Percentiles rank a stretch among this genome's conserved stretches.
These are phyloP conservation scores for Xenopus borealis DNA, from an alignment of 2,113 vertebrate species.

Conservation along the genomic window DNA sequence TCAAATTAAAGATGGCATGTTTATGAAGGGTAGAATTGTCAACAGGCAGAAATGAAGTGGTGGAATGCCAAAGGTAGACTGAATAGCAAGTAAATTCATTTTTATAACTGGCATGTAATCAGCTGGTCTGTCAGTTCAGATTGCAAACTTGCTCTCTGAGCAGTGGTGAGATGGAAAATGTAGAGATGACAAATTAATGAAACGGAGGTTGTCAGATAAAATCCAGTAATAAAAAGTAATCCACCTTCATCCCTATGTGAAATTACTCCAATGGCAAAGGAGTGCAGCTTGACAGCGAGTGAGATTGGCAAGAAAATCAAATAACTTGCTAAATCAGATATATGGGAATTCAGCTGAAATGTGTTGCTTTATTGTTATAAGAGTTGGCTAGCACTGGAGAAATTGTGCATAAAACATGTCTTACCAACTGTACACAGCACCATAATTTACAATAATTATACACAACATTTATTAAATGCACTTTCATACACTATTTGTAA, in stretches of 20 bases:
- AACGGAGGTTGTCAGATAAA: slow-evolving; percentile 69
- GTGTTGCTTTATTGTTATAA: no score
- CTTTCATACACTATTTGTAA: no score
- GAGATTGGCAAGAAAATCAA: slow-evolving; percentile 58
- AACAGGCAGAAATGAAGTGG: slow-evolving; percentile 61
- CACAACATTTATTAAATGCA: no score
- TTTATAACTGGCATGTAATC: slow-evolving; percentile 76
- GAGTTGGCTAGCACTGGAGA: no score
- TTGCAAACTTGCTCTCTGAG: slow-evolving; percentile 67
- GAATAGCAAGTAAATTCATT: slow-evolving; percentile 68
- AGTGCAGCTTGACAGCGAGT: slow-evolving; percentile 58
- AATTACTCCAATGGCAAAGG: slow-evolving; percentile 64
- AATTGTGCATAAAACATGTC: no score
- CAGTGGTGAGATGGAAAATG: slow-evolving; percentile 70
- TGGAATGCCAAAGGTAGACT: slow-evolving; percentile 61
- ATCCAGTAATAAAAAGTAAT: slow-evolving; percentile 71
- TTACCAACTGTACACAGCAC: no score
- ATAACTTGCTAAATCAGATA: slow-evolving; percentile 60
- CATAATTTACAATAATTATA: no score
- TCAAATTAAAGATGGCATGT: slow-evolving; percentile 67
- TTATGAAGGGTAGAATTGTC: slow-evolving; percentile 72
- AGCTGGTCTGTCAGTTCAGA: slow-evolving; percentile 69
- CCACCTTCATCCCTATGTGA: slow-evolving; percentile 66
- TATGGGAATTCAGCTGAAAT: slow-evolving; percentile 48
- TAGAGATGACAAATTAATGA: slow-evolving; percentile 70